Percentiles rank a stretch among this genome's conserved stretches.
Evolutionary conservation across 2,888 invertebrate genomes (phyloP).

Genomic region (Caenorhabditis sp.): DNA sequence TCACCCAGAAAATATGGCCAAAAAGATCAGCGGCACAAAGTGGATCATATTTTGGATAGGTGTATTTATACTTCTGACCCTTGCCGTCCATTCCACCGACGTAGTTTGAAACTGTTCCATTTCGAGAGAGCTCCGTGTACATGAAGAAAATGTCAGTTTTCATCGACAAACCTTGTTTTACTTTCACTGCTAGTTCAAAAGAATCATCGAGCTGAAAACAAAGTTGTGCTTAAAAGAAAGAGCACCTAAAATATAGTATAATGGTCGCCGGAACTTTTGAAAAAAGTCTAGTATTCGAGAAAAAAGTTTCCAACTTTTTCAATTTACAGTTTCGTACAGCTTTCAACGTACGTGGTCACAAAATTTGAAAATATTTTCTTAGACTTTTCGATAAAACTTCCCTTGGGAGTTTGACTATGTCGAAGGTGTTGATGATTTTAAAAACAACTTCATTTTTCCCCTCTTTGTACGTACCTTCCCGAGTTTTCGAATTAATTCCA

Average conservation of each 20-base stretch:
- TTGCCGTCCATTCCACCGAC: slow-evolving; percentile 18
- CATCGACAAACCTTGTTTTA: not conserved
- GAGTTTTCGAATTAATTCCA: slow-evolving; percentile 21
- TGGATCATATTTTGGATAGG: slow-evolving; percentile 40
- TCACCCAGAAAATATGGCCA: slow-evolving; percentile 44
- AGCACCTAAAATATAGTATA: too few species aligned
- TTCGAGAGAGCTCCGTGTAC: slow-evolving; percentile 10
- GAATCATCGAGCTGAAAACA: slow-evolving; percentile 17
- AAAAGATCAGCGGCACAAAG: slow-evolving; percentile 39
- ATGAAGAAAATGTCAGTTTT: slow-evolving; percentile 31
- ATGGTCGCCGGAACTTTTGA: too few species aligned
- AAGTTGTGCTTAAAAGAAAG: too few species aligned
- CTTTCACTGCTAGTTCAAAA: slow-evolving; percentile 22
- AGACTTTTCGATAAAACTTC: too few species aligned
- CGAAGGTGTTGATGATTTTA: too few species aligned
- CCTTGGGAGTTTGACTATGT: too few species aligned
- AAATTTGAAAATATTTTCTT: too few species aligned
- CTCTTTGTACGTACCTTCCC: slow-evolving; percentile 21
- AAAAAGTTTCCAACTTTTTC: too few species aligned
- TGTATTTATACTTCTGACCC: slow-evolving; percentile 31
- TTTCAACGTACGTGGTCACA: too few species aligned
- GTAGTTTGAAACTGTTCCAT: slow-evolving; percentile 12
- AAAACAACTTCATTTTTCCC: too few species aligned
- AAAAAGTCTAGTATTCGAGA: too few species aligned
- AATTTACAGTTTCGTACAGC: too few species aligned